Evolutionary conservation across 1,140 invertebrate species (phyloP).

Genomic region (Paraescarpia echinospica): DNA sequence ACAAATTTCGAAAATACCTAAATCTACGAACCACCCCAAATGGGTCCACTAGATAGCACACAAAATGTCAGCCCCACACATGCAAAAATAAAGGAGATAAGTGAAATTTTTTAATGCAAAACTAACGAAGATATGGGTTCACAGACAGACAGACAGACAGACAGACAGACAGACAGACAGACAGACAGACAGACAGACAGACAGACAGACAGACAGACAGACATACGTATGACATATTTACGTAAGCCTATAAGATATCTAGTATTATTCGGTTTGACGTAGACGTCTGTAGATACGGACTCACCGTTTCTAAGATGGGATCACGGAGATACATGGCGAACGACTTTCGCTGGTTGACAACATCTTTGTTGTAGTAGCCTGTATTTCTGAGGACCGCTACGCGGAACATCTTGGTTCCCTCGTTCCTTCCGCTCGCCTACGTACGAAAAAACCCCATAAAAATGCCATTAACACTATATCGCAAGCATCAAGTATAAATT

Average conservation of each 20-base stretch:
- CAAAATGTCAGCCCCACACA: too few relatives aligned
- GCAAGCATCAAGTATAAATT: not conserved
- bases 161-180: slow-evolving; percentile 34
- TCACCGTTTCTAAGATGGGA: not conserved
- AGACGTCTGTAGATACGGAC: not conserved
- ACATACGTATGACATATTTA: too few relatives aligned
- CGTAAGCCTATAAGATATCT: too few relatives aligned
- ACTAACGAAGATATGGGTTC: too few relatives aligned
- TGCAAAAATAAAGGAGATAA: too few relatives aligned
- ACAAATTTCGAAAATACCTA: too few relatives aligned
- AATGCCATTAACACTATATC: not conserved
- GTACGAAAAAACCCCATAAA: not conserved
- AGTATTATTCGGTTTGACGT: too few relatives aligned
- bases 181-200: slow-evolving; percentile 34
- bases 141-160: slow-evolving; percentile 6
- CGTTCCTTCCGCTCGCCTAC: not conserved
- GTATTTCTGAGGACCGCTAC: not conserved
- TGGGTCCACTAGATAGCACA: too few relatives aligned
- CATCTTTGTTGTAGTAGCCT: not conserved
- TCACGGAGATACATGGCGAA: not conserved
- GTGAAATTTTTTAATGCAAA: too few relatives aligned
- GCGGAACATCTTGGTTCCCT: not conserved
- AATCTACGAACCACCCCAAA: too few relatives aligned
- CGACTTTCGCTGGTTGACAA: not conserved
- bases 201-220: slow-evolving; percentile 36